Evolutionary conservation across 2,888 invertebrate genomes (phyloP).

Genomic region (Chrysolina americana): DNA sequence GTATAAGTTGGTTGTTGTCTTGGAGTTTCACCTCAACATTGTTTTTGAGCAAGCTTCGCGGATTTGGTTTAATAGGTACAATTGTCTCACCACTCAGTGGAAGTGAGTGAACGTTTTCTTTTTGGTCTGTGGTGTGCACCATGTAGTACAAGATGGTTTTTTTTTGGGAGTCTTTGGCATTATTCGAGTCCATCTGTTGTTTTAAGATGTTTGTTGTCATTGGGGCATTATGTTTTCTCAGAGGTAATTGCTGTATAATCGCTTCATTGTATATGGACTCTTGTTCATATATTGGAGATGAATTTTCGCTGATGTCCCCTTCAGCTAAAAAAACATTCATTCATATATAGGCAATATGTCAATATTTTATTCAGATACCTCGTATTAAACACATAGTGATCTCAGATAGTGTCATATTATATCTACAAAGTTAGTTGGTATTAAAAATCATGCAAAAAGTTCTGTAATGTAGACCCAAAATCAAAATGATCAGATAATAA

Average conservation of each 20-base stretch:
- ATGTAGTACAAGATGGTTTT: conserved; percentile 58
- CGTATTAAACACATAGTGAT: too few species aligned
- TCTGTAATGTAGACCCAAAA: too few species aligned
- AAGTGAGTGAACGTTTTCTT: conserved; percentile 63
- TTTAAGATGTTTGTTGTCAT: conserved; percentile 54
- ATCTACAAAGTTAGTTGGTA: too few species aligned
- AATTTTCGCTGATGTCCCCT: conserved; percentile 40
- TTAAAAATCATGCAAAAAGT: too few species aligned
- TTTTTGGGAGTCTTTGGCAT: conserved; percentile 40
- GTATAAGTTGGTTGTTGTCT: conserved; percentile 19
- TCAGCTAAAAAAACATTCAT: conserved; percentile 38
- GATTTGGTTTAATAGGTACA: conserved; percentile 56
- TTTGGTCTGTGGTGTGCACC: conserved; percentile 61
- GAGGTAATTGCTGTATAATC: not conserved
- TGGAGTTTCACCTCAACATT: conserved; percentile 32
- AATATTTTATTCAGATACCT: too few species aligned
- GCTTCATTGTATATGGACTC: conserved; percentile 46
- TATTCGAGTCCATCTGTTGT: conserved; percentile 42
- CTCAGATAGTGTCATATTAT: too few species aligned
- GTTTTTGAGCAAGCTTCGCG: conserved; percentile 65
- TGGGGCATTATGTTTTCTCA: conserved; percentile 14
- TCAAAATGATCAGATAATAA: too few species aligned
- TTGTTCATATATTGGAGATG: conserved; percentile 32
- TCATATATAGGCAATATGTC: not conserved
- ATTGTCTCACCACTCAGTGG: conserved; percentile 24